Conservation (phyloP, 1,140 invertebrate genomes). For the Lerema accius region DNA sequence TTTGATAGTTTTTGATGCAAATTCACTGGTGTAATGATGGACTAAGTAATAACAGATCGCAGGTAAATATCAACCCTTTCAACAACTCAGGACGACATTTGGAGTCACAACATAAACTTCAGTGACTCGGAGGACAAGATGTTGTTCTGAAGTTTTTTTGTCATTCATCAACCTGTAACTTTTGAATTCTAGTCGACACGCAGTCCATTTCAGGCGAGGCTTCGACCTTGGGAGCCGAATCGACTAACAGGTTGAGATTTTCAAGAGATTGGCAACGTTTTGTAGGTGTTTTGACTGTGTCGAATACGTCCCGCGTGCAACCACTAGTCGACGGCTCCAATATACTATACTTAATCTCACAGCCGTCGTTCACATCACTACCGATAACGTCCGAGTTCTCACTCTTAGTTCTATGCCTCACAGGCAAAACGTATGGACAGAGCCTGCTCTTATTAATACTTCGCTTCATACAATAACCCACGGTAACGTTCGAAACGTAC, state of each 20-base stretch:
- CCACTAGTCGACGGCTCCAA: slow-evolving; percentile 72
- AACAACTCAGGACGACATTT: not conserved
- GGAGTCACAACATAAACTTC: slow-evolving; percentile 7
- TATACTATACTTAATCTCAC: slow-evolving; percentile 66
- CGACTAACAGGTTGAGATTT: slow-evolving; percentile 67
- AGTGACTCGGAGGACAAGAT: slow-evolving; percentile 40
- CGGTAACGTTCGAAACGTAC: slow-evolving; percentile 83
- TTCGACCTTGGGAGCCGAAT: slow-evolving; percentile 54
- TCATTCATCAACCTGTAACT: slow-evolving; percentile 79
- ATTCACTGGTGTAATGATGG: slow-evolving; percentile 3
- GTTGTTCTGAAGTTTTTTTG: slow-evolving; percentile 41
- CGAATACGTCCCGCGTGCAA: slow-evolving; percentile 44
- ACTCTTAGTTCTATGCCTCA: slow-evolving; percentile 83
- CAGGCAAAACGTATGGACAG: slow-evolving; percentile 77
- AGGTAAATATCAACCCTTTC: not conserved
- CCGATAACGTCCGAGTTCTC: slow-evolving; percentile 83
- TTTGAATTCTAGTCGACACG: slow-evolving; percentile 74
- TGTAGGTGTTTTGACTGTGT: slow-evolving; percentile 51
- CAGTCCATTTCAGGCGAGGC: slow-evolving; percentile 74
- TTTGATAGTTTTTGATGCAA: slow-evolving; percentile 5
- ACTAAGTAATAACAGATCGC: slow-evolving; percentile 1
- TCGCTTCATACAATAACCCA: slow-evolving; percentile 82
- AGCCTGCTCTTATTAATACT: slow-evolving; percentile 76
- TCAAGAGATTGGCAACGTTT: slow-evolving; percentile 77
- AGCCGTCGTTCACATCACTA: slow-evolving; percentile 63